Percentiles rank a stretch among this genome's conserved stretches.
Conservation (phyloP, 2,113 vertebrate species). For the Sinocyclocheilus anophthalmus region DNA sequence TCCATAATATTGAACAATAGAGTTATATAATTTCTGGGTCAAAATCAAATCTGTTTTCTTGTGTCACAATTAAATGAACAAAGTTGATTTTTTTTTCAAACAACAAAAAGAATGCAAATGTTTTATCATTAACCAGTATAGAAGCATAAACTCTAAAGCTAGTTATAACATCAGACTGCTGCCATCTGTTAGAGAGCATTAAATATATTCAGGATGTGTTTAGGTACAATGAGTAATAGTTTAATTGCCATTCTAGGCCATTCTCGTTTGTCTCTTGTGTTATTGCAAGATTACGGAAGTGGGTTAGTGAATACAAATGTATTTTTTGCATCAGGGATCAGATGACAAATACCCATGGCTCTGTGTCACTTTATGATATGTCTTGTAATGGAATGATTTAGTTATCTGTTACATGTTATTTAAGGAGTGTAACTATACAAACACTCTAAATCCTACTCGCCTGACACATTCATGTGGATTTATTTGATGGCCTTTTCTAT, state of each 20-base stretch:
- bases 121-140: background rate
- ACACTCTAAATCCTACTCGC: background rate
- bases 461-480: no score
- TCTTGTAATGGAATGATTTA: background rate
- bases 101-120: no score
- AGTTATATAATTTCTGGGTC: background rate
- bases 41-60: background rate
- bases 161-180: background rate
- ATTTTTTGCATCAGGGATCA: background rate
- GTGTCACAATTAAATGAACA: background rate
- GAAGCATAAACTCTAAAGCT: background rate
- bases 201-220: background rate
- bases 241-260: slow-evolving; percentile 11
- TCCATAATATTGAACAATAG: no score
- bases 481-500: background rate
- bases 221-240: background rate
- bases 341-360: background rate
- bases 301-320: slow-evolving; percentile 1
- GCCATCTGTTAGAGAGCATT: background rate
- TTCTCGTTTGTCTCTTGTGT: slow-evolving; percentile 5
- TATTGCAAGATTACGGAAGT: slow-evolving; percentile 13
- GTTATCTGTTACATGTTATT: background rate
- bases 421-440: background rate
- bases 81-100: no score
- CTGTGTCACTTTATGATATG: background rate